phyloP scores from a whole-genome alignment of 2,113 vertebrate species.

The Aphelocoma coerulescens region DNA sequence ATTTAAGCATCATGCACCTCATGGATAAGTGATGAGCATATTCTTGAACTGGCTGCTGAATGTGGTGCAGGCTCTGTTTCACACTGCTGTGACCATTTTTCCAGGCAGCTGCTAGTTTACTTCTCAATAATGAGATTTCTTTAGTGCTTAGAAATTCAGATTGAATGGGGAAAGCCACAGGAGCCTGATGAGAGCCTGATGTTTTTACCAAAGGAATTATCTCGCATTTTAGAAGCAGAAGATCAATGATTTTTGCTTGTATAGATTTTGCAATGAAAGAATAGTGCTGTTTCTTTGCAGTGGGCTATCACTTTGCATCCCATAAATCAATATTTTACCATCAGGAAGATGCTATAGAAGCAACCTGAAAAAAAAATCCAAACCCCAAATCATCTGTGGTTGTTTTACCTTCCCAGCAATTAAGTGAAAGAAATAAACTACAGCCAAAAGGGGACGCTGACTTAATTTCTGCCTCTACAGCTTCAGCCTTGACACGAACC shows the following conservation, averaged over 20 bases:
- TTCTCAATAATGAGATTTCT: constrained; percentile 36
- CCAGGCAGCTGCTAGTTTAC: constrained; percentile 14
- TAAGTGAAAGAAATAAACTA: background rate
- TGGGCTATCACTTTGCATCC: background rate
- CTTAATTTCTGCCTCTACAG: background rate
- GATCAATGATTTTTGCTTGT: background rate
- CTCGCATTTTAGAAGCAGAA: background rate
- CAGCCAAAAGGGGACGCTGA: background rate
- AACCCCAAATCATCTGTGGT: background rate
- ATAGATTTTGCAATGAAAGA: background rate
- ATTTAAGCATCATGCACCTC: constrained; percentile 36
- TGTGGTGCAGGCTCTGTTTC: constrained; percentile 2
- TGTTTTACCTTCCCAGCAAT: background rate
- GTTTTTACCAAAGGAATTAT: constrained; percentile 11
- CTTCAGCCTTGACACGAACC: background rate
- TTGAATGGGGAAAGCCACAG: background rate
- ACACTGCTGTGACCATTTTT: constrained; percentile 1
- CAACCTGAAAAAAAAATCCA: background rate
- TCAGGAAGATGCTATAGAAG: background rate
- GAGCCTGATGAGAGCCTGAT: background rate
- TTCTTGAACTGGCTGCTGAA: background rate
- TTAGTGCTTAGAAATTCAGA: constrained; percentile 24
- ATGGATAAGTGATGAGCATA: background rate
- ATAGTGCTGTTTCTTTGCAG: background rate
- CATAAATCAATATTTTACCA: background rate